Evolutionary conservation across 2,797 vertebrate species (phyloP).

Genomic region (Alauda arvensis): DNA sequence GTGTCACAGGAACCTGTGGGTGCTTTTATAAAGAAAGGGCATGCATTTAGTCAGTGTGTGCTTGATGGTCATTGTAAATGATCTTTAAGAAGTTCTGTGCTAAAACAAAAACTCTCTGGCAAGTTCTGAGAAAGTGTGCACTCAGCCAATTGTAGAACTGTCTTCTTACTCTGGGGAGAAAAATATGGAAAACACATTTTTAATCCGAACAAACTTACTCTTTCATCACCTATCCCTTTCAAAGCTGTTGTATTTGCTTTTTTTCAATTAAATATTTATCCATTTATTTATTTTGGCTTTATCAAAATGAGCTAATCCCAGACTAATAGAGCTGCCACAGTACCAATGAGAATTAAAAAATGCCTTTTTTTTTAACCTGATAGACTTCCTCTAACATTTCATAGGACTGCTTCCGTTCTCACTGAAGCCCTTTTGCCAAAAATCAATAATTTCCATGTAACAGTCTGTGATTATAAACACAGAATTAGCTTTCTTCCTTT

Average conservation of each 20-base stretch:
- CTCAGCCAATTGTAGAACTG: not conserved
- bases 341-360: not conserved
- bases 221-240: not conserved
- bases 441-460: not conserved
- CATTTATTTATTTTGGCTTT: not conserved
- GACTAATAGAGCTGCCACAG: not conserved
- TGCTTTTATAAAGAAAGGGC: not conserved
- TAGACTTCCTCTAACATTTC: not conserved
- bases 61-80: not conserved
- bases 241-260: not conserved
- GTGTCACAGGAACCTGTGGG: not conserved
- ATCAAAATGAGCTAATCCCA: not conserved
- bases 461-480: not conserved
- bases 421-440: constrained; percentile 22
- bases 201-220: not conserved
- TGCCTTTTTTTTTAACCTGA: not conserved
- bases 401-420: not conserved
- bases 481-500: not conserved
- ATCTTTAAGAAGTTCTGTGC: not conserved
- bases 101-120: not conserved
- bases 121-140: not conserved
- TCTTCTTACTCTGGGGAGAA: not conserved
- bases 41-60: not conserved
- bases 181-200: not conserved
- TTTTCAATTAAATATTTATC: not conserved